These are phyloP conservation scores for Nansenia antarctica DNA, from an alignment of 2,113 vertebrate species.

Conservation along the genomic window DNA sequence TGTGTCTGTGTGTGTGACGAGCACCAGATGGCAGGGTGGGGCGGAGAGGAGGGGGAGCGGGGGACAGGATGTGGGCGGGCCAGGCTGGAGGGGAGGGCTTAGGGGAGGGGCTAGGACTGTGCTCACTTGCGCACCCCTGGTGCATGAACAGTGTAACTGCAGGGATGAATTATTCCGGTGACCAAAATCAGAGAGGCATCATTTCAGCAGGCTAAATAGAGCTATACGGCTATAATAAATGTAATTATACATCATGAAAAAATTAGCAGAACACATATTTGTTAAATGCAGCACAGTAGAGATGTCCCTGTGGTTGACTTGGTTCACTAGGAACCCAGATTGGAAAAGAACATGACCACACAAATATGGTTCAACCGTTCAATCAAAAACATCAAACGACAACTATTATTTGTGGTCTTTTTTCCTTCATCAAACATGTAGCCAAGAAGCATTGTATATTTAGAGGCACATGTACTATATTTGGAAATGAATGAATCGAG, in stretches of 20 bases:
- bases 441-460: too few relatives aligned
- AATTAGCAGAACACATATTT: not conserved
- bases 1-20: too few relatives aligned
- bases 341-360: too few relatives aligned
- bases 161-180: constrained; percentile 20
- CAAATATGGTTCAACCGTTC: too few relatives aligned
- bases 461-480: too few relatives aligned
- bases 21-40: constrained; percentile 84
- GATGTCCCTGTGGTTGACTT: too few relatives aligned
- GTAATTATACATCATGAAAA: not conserved
- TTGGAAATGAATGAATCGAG: too few relatives aligned
- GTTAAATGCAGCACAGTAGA: not conserved
- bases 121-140: constrained; percentile 94
- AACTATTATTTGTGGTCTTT: too few relatives aligned
- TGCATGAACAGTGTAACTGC: constrained; percentile 73
- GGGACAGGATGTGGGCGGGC: constrained; percentile 72
- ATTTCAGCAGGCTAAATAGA: not conserved
- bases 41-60: constrained; percentile 53
- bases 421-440: too few relatives aligned
- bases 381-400: too few relatives aligned
- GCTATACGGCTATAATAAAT: not conserved
- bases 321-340: too few relatives aligned
- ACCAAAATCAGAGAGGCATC: not conserved
- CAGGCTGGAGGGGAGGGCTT: constrained; percentile 52
- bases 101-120: constrained; percentile 63